phyloP scores from a whole-genome alignment of 2,113 vertebrate species.

The Mirounga angustirostris region DNA sequence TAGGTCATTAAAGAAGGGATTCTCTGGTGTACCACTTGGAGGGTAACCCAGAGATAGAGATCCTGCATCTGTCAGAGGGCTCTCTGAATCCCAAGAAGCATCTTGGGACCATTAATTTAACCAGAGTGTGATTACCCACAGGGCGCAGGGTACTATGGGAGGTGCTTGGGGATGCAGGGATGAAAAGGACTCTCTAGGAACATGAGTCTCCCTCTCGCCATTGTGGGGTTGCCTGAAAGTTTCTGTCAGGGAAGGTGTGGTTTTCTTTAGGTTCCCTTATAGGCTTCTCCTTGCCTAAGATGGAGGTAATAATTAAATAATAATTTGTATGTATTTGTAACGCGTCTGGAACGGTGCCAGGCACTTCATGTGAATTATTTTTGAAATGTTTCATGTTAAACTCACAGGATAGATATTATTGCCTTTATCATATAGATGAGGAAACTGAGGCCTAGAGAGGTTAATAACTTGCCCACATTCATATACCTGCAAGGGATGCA shows the following conservation, averaged over 20 bases:
- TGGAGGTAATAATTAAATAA: background rate
- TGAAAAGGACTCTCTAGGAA: background rate
- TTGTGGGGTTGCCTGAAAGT: background rate
- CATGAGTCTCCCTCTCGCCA: background rate
- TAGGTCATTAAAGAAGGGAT: constrained; percentile 23
- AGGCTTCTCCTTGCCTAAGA: background rate
- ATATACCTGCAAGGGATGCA: background rate
- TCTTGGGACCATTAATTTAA: background rate
- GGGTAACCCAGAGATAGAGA: background rate
- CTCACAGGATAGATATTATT: background rate
- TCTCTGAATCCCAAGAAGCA: background rate
- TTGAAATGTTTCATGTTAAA: background rate
- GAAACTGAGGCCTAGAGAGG: background rate
- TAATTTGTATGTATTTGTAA: background rate
- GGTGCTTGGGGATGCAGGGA: accelerated
- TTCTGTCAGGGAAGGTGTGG: accelerated
- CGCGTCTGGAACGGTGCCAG: background rate
- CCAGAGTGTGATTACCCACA: background rate
- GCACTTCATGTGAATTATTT: background rate
- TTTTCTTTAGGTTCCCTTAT: background rate
- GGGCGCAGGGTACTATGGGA: background rate
- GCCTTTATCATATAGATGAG: background rate
- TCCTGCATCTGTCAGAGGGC: background rate
- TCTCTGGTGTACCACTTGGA: background rate
- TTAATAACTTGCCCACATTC: background rate